Percentiles rank a stretch among this genome's conserved stretches.
These are phyloP conservation scores for Plusia festucae DNA, from an alignment of 2,888 invertebrate species.

Conservation along the genomic window DNA sequence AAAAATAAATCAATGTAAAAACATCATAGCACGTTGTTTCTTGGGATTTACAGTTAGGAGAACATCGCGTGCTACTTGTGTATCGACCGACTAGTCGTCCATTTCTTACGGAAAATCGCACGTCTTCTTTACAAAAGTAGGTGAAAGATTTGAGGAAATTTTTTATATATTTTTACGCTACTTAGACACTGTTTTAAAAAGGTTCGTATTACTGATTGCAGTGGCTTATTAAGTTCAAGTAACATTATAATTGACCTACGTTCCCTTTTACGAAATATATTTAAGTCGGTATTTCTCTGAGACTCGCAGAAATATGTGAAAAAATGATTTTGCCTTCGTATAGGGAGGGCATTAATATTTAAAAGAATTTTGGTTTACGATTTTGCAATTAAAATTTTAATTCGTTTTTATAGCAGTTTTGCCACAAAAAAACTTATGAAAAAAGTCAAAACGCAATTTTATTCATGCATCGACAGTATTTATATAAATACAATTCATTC, in stretches of 20 bases:
- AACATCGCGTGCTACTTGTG: slow-evolving; percentile 62
- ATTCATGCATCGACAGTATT: no score
- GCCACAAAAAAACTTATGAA: no score
- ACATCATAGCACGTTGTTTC: slow-evolving; percentile 63
- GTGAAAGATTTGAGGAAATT: slow-evolving; percentile 42
- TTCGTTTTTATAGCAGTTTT: no score
- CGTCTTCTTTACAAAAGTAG: slow-evolving; percentile 34
- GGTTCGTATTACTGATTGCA: background rate
- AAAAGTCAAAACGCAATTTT: no score
- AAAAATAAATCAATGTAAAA: slow-evolving; percentile 58
- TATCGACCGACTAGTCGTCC: slow-evolving; percentile 63
- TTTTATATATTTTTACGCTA: slow-evolving; percentile 35
- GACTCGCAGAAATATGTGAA: no score
- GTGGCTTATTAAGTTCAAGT: background rate
- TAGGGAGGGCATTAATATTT: no score
- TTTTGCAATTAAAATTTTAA: no score
- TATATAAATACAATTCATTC: no score
- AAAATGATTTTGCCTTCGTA: no score
- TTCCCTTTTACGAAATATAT: background rate
- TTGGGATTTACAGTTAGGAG: slow-evolving; percentile 68
- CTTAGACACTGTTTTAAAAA: background rate
- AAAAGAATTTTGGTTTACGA: no score
- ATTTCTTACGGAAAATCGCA: slow-evolving; percentile 59
- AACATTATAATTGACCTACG: slow-evolving; percentile 2
- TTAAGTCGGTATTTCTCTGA: background rate